Conservation (phyloP, 2,888 invertebrate species). For the Axea sp. region DNA sequence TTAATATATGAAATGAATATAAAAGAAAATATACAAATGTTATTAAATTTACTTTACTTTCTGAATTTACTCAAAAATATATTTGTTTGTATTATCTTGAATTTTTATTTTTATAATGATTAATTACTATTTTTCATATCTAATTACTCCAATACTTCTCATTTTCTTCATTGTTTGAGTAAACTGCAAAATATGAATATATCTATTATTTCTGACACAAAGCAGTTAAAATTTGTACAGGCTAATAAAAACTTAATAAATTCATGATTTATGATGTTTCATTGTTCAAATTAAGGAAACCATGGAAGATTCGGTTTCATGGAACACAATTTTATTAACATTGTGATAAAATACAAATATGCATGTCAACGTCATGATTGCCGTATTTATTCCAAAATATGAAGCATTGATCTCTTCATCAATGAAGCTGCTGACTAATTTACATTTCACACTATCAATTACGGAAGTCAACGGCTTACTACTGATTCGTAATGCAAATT, state of each 20-base stretch:
- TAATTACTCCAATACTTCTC: too few species aligned
- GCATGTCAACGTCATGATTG: slow-evolving; percentile 65
- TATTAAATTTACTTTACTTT: too few species aligned
- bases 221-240: not conserved
- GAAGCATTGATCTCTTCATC: slow-evolving; percentile 65
- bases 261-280: slow-evolving; percentile 6
- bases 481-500: slow-evolving; percentile 59
- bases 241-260: slow-evolving; percentile 24
- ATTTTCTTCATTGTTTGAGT: too few species aligned
- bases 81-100: too few species aligned
- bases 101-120: too few species aligned
- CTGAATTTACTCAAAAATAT: too few species aligned
- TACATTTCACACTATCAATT: slow-evolving; percentile 46
- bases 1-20: too few species aligned
- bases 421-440: slow-evolving; percentile 63
- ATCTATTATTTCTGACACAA: not conserved
- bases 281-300: slow-evolving; percentile 21
- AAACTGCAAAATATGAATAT: too few species aligned
- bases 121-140: too few species aligned
- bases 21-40: too few species aligned
- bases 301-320: slow-evolving; percentile 15
- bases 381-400: slow-evolving; percentile 62
- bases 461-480: slow-evolving; percentile 44
- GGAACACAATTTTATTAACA: slow-evolving; percentile 61
- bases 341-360: slow-evolving; percentile 67